Evolutionary conservation across 1,140 invertebrate species (phyloP).

Genomic region (Zophobas atratus): DNA sequence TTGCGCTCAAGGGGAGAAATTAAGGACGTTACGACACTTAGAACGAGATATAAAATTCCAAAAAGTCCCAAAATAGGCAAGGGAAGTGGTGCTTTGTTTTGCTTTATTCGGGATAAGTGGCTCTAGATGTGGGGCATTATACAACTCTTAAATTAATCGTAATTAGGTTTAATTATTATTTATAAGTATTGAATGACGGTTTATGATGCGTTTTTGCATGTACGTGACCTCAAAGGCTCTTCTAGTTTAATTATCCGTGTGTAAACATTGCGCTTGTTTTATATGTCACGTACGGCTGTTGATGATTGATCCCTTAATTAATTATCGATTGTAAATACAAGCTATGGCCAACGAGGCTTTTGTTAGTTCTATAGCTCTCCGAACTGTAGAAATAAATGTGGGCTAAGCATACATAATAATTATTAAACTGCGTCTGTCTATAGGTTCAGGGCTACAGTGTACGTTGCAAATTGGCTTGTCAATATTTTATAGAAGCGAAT

Average conservation of each 20-base stretch:
- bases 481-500: slow-evolving; percentile 36
- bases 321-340: slow-evolving; percentile 21
- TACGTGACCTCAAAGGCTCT: too few relatives aligned
- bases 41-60: neutral
- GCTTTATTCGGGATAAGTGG: neutral
- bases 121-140: neutral
- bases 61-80: neutral
- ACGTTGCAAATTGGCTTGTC: slow-evolving; percentile 20
- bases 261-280: neutral
- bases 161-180: too few relatives aligned
- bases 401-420: slow-evolving; percentile 22
- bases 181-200: too few relatives aligned
- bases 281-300: neutral
- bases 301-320: slow-evolving; percentile 31
- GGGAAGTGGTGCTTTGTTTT: neutral
- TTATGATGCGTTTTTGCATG: too few relatives aligned
- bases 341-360: neutral
- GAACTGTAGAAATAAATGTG: slow-evolving; percentile 25
- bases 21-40: neutral
- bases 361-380: neutral
- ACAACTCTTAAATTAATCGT: neutral
- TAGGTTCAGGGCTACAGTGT: neutral
- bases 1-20: neutral
- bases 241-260: too few relatives aligned
- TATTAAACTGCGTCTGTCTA: slow-evolving; percentile 5